These are phyloP conservation scores for Portunus trituberculatus DNA, from an alignment of 1,140 invertebrate genomes.

Conservation along the genomic window DNA sequence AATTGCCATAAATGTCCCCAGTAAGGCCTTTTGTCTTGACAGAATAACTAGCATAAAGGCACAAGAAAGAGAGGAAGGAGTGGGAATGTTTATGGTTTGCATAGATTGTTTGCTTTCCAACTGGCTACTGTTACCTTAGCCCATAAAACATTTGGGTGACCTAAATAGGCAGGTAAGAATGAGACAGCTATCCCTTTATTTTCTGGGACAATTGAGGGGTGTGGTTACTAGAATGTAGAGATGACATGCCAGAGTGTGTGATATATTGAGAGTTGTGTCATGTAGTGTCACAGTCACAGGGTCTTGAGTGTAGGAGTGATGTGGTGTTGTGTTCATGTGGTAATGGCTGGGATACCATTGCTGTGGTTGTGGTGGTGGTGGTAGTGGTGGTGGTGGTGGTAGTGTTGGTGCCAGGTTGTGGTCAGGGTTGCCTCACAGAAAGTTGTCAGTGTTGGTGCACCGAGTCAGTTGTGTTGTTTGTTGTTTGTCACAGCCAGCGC, in stretches of 20 bases:
- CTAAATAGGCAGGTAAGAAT: neutral
- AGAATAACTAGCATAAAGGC: slow-evolving; percentile 2
- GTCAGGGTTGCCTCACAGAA: neutral
- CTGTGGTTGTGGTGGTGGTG: neutral
- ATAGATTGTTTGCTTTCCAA: slow-evolving; percentile 5
- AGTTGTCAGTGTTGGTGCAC: neutral
- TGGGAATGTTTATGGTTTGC: neutral
- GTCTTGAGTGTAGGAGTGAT: neutral
- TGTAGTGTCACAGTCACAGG: too few species aligned
- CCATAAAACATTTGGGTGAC: slow-evolving; percentile 10
- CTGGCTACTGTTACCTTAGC: neutral
- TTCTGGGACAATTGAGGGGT: neutral
- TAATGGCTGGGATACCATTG: neutral
- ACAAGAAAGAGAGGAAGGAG: neutral
- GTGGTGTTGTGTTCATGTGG: neutral
- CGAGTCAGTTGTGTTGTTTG: neutral
- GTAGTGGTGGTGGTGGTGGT: neutral
- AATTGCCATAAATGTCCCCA: slow-evolving; percentile 97
- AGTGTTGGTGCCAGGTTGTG: neutral
- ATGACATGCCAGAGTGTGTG: neutral
- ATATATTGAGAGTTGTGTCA: neutral
- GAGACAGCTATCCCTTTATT: neutral
- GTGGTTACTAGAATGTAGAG: neutral
- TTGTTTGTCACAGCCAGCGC: neutral
- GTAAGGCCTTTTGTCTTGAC: slow-evolving; percentile 65